These are phyloP conservation scores for Graptemys geographica DNA, from an alignment of 2,797 vertebrate genomes.

Conservation along the genomic window DNA sequence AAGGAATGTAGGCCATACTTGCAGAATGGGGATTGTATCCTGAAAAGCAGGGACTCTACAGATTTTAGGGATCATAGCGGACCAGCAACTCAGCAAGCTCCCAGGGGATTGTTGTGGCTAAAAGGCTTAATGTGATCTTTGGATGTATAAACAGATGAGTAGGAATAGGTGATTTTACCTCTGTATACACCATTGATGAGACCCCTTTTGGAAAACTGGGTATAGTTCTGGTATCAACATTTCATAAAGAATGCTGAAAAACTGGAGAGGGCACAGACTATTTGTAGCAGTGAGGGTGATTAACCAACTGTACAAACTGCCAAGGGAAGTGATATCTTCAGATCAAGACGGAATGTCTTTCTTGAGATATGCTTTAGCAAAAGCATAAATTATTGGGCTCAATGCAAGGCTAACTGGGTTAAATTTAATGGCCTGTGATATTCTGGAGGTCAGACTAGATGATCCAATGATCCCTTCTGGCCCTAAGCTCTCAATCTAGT, in stretches of 20 bases:
- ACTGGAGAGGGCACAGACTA: background rate
- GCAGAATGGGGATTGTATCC: too few species aligned
- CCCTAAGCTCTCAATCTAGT: background rate
- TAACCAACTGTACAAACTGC: background rate
- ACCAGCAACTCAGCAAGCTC: background rate
- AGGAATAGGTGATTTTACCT: too few species aligned
- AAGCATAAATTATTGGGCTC: background rate
- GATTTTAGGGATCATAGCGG: too few species aligned
- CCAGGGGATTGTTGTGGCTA: background rate
- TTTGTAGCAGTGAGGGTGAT: background rate
- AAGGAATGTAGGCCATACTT: too few species aligned
- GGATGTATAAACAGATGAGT: background rate
- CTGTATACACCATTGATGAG: background rate
- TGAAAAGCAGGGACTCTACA: background rate
- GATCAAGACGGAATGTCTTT: background rate
- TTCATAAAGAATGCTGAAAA: background rate
- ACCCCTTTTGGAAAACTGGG: background rate
- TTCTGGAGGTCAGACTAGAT: background rate
- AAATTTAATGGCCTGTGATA: too few species aligned
- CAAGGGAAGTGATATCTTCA: background rate
- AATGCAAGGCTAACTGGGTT: background rate
- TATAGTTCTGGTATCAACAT: background rate
- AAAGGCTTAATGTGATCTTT: background rate
- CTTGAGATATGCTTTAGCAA: background rate
- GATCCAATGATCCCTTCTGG: background rate